phyloP scores from a whole-genome alignment of 1,140 invertebrate species.

The Callitettix versicolor region DNA sequence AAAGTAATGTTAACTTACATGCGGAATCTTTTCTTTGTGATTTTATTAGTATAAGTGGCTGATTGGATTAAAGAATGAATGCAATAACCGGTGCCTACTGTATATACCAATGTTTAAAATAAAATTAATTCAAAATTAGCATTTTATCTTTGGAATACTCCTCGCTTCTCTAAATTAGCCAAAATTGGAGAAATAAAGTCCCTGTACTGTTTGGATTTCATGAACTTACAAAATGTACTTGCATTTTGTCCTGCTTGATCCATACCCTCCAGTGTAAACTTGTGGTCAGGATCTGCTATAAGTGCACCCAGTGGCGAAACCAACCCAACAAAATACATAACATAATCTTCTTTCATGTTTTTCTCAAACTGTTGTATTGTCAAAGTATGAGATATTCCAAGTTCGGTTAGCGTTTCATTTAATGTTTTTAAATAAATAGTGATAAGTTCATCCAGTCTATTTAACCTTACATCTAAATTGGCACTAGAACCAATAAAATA shows the following conservation, averaged over 20 bases:
- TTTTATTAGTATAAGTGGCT: too few species aligned
- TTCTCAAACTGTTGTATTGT: not conserved
- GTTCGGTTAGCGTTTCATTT: not conserved
- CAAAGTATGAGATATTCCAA: not conserved
- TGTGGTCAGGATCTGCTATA: not conserved
- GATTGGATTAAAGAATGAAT: too few species aligned
- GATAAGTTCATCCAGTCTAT: not conserved
- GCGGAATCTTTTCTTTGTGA: too few species aligned
- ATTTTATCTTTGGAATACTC: too few species aligned
- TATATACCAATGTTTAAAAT: too few species aligned
- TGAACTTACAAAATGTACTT: not conserved
- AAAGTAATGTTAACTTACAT: too few species aligned
- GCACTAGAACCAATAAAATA: conserved; percentile 3
- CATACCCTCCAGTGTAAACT: not conserved
- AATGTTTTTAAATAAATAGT: not conserved
- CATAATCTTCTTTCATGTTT: not conserved
- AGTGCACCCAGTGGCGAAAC: not conserved
- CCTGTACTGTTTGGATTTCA: not conserved
- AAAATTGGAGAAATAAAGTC: not conserved
- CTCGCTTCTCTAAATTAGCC: not conserved
- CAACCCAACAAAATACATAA: not conserved
- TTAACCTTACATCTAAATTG: not conserved
- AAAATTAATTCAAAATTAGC: too few species aligned
- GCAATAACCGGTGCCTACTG: too few species aligned
- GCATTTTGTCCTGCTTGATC: not conserved